These are phyloP conservation scores for Montifringilla adamsi DNA, from an alignment of 2,113 vertebrate species.

Conservation along the genomic window DNA sequence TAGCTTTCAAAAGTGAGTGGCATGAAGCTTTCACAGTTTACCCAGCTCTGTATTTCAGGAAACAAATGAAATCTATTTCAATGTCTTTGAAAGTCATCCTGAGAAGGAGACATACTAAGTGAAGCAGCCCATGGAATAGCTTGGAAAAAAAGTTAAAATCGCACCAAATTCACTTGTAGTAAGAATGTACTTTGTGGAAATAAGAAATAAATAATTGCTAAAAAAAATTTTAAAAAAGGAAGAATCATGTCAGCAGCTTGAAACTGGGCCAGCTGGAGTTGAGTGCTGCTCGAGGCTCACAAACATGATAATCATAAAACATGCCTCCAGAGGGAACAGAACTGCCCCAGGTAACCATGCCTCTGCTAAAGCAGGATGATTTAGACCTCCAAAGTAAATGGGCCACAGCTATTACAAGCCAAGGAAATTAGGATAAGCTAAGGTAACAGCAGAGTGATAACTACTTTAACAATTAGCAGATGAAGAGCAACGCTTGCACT, in stretches of 20 bases:
- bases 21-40: neutral
- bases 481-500: neutral
- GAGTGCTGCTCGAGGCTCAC: neutral
- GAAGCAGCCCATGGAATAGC: neutral
- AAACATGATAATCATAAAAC: neutral
- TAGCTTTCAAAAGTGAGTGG: neutral
- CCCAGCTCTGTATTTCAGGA: neutral
- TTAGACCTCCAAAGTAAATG: conserved; percentile 42
- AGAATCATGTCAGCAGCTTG: neutral
- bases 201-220: neutral
- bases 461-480: neutral
- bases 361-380: conserved; percentile 1
- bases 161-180: neutral
- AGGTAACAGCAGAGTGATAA: neutral
- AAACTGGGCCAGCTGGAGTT: conserved; percentile 34
- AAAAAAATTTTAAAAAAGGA: neutral
- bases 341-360: conserved; percentile 26
- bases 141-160: neutral
- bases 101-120: neutral
- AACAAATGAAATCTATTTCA: neutral
- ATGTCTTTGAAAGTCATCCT: neutral
- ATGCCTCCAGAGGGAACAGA: conserved; percentile 35
- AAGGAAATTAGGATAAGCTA: conserved; percentile 43
- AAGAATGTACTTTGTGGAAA: neutral
- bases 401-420: conserved; percentile 27